Base-by-base conservation (phyloP, 2,888 invertebrate genomes). In the Spodoptera littoralis region DNA sequence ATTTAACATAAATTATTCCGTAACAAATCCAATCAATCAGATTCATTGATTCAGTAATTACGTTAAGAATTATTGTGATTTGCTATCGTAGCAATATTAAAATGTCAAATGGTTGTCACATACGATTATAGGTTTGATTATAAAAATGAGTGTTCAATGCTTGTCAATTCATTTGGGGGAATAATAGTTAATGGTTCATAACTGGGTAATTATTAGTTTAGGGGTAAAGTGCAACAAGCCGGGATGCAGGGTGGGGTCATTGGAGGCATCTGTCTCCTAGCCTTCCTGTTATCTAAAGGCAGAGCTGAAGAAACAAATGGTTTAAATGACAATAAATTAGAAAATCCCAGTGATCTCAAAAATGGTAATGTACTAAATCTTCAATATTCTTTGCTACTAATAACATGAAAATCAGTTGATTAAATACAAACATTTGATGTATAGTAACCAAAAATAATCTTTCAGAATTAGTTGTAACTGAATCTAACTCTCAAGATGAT, bases 261-360 rank as follows among this genome's bases (percentile, higher is more conserved):
- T 54, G 72, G 76, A 76, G 76, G 81, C 70, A 47, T 74, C n/a
- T 81, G 73, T 73, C 72, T 85, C 71, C 60, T 83, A 27, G 74
- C 82, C 73, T 65, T 78, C 62, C 76, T 79, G 70, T 60, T 84
- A 63, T 68, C 75, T 59, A 9, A 71, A 57, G 68, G 72, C 47
- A 60, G 47, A 58, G 63, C 79, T 45, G 77, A 80, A 53, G 77
- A 71, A 51, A 47, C 46, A 36, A 68, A 65, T 12, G 64, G 45
- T 46, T 27, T 41, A 43, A 49, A 58, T 45, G 50, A 8, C 5
- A 44, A 9, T 43, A 72, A 71, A 13, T 13, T 60, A 43, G 67
- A 59, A 48, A 36, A 50, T 65, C 44, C 67, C 4, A 46, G 59
- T 73, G 83, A 83, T 82, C 77, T 81, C 78, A 82, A 58, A 65